Evolutionary conservation across 2,888 invertebrate species (phyloP).

Genomic region (Eilema sororculum): DNA sequence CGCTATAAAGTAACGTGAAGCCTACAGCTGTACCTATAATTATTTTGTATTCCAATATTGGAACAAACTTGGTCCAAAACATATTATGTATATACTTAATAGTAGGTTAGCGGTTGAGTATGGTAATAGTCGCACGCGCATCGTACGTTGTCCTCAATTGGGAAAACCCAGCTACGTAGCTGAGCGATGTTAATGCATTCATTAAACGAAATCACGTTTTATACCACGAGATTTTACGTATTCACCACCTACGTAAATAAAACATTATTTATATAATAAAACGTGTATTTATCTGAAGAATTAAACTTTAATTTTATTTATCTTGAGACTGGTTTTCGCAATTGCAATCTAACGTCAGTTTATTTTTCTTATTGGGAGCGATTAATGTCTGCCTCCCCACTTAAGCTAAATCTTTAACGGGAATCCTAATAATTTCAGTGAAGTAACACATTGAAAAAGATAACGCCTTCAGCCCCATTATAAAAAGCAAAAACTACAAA

Average conservation of each 20-base stretch:
- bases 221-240: slow-evolving; percentile 29
- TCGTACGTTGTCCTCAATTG: slow-evolving; percentile 44
- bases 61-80: background rate
- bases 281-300: background rate
- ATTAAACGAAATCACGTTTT: slow-evolving; percentile 46
- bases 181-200: slow-evolving; percentile 42
- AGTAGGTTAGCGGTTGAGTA: slow-evolving; percentile 8
- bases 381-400: too few relatives aligned
- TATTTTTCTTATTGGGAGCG: background rate
- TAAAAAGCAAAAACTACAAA: slow-evolving; percentile 15
- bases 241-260: background rate
- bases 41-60: slow-evolving; percentile 9
- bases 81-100: background rate
- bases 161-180: slow-evolving; percentile 49
- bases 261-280: background rate
- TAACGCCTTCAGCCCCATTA: background rate
- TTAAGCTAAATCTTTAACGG: too few relatives aligned
- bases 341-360: background rate
- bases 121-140: slow-evolving; percentile 21
- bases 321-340: background rate
- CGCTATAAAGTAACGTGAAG: background rate
- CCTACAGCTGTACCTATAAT: background rate
- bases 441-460: too few relatives aligned
- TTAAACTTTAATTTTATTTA: background rate
- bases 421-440: too few relatives aligned